Conservation (phyloP, 2,888 invertebrate species). For the Deilephila elpenor region DNA sequence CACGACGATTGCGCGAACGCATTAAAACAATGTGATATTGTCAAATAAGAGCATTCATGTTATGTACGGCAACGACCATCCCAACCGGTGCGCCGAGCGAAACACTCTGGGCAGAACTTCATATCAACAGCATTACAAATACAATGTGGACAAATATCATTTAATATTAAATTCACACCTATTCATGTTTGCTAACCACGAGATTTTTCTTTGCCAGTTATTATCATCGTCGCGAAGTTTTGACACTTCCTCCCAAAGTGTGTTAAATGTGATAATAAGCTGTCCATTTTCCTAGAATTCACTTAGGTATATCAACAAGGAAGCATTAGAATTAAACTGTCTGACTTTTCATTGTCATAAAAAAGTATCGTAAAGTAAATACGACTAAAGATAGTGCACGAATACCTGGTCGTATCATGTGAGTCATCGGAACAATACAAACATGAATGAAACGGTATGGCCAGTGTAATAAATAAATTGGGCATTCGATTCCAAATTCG, state of each 20-base stretch:
- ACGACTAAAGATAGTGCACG: not conserved
- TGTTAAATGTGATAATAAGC: no score
- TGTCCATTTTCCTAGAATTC: no score
- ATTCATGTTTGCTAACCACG: not conserved
- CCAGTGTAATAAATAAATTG: conserved; percentile 6
- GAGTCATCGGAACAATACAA: not conserved
- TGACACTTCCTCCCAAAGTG: no score
- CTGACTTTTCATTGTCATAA: no score
- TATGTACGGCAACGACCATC: conserved; percentile 46
- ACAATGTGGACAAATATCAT: not conserved
- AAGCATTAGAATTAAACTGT: no score
- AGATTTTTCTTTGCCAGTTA: not conserved
- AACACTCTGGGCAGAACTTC: not conserved
- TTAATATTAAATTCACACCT: not conserved
- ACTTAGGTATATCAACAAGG: no score
- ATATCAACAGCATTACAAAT: not conserved
- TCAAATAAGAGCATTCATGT: conserved; percentile 57
- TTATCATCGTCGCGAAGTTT: no score
- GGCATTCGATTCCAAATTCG: conserved; percentile 33
- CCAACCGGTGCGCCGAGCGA: conserved; percentile 31
- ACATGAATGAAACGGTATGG: not conserved
- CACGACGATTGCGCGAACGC: conserved; percentile 70
- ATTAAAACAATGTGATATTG: conserved; percentile 51
- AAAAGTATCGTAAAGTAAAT: not conserved
- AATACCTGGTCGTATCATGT: no score